phyloP scores from a whole-genome alignment of 1,140 invertebrate species.

The Leptopilina clavipes region DNA sequence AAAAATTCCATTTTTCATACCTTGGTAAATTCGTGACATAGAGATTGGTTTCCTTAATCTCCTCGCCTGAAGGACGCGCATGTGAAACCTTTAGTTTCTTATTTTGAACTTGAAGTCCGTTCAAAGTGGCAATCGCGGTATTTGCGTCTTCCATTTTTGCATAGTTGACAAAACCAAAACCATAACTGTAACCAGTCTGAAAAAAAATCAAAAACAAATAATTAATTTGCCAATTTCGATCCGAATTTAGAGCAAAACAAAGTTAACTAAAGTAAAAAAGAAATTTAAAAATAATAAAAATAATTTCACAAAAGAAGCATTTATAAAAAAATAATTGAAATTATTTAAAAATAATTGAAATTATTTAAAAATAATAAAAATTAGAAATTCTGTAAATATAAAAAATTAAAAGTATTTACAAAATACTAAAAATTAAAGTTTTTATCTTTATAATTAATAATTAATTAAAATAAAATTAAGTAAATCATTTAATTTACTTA shows the following conservation, averaged over 20 bases:
- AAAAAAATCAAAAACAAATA: slow-evolving; percentile 67
- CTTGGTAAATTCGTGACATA: slow-evolving; percentile 95
- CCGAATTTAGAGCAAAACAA: no score
- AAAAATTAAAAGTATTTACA: no score
- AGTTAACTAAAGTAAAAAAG: background rate
- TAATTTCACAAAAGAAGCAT: no score
- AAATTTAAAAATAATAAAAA: no score
- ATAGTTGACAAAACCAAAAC: slow-evolving; percentile 97
- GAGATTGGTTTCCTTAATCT: slow-evolving; percentile 95
- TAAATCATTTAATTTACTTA: no score
- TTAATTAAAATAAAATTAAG: no score
- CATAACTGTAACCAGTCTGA: slow-evolving; percentile 95
- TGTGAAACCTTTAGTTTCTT: slow-evolving; percentile 87
- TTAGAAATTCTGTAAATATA: no score
- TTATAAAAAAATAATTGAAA: no score
- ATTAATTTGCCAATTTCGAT: background rate
- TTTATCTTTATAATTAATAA: no score
- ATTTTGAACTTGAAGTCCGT: slow-evolving; percentile 91
- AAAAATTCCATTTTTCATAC: slow-evolving; percentile 60
- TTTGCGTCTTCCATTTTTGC: slow-evolving; percentile 88
- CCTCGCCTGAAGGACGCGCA: slow-evolving; percentile 91
- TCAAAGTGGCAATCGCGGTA: slow-evolving; percentile 89
- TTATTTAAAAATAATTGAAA: no score
- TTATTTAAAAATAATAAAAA: no score
- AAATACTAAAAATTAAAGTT: no score